Percentiles rank a stretch among this genome's conserved stretches.
These are phyloP conservation scores for Sphenodon punctatus DNA, from an alignment of 2,797 vertebrate species.

Conservation along the genomic window DNA sequence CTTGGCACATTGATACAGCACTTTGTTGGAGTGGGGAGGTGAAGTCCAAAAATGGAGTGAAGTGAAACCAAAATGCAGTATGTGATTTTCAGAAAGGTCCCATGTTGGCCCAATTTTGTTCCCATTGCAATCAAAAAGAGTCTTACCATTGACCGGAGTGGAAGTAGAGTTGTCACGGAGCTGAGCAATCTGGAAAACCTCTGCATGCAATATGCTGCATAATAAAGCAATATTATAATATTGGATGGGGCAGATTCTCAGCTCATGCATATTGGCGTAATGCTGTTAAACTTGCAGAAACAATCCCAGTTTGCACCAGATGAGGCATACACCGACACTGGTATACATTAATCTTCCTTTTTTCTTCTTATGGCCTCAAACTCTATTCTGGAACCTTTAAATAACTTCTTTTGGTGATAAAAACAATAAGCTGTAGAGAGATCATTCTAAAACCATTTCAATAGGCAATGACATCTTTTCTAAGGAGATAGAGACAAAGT, in stretches of 20 bases:
- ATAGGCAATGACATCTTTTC: too few species aligned
- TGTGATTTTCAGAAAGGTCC: background rate
- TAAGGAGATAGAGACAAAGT: too few species aligned
- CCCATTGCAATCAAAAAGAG: background rate
- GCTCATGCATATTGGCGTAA: background rate
- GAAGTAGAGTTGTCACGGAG: accelerated
- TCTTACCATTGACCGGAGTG: background rate
- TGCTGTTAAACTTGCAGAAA: background rate
- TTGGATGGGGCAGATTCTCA: background rate
- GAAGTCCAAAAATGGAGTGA: background rate
- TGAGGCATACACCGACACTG: too few species aligned
- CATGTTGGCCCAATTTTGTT: background rate
- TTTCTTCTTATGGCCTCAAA: too few species aligned
- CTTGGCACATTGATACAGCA: background rate
- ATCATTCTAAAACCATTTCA: too few species aligned
- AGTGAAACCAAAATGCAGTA: background rate
- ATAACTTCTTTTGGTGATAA: too few species aligned
- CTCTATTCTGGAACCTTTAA: too few species aligned
- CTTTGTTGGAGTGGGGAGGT: background rate
- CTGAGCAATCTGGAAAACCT: background rate
- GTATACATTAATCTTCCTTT: too few species aligned
- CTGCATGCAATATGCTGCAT: background rate
- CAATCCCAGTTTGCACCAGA: background rate
- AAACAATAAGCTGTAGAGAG: too few species aligned
- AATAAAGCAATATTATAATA: background rate